These are phyloP conservation scores for Amblyjoppa fuscipennis DNA, from an alignment of 2,888 invertebrate genomes.

Conservation along the genomic window DNA sequence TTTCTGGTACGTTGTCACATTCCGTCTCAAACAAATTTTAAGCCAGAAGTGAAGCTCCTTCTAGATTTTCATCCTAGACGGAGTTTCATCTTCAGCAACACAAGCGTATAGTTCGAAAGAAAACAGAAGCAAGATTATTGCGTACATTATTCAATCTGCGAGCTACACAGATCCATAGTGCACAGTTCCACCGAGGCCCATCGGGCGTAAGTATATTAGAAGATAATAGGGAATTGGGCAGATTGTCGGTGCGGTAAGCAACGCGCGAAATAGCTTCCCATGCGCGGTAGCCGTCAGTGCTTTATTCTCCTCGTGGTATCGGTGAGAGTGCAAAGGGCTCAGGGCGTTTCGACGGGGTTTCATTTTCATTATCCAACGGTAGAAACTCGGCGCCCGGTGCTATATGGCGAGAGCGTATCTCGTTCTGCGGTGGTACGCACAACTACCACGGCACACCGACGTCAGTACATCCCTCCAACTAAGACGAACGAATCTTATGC, in stretches of 20 bases:
- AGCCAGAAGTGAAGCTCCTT: no score
- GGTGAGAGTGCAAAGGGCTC: slow-evolving; percentile 50
- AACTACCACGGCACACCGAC: slow-evolving; percentile 18
- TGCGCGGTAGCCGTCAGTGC: slow-evolving; percentile 52
- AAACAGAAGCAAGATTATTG: slow-evolving; percentile 21
- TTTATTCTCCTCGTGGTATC: slow-evolving; percentile 27
- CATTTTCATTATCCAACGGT: slow-evolving; percentile 68
- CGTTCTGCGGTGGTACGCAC: slow-evolving; percentile 15
- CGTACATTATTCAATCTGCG: neutral
- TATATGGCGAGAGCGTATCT: slow-evolving; percentile 48
- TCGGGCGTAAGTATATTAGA: neutral
- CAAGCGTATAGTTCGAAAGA: neutral
- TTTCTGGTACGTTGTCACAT: no score
- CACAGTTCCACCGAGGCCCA: neutral
- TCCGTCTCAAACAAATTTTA: no score
- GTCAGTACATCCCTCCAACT: neutral
- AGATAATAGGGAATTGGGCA: slow-evolving; percentile 36
- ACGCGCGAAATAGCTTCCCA: slow-evolving; percentile 53
- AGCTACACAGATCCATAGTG: neutral
- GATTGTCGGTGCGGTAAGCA: slow-evolving; percentile 14
- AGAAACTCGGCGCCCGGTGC: slow-evolving; percentile 44
- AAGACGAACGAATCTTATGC: slow-evolving; percentile 34
- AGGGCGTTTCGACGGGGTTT: slow-evolving; percentile 43
- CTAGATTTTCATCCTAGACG: no score
- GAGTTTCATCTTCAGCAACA: neutral